These are phyloP conservation scores for Eupithecia vulgata DNA, from an alignment of 2,888 invertebrate species.

Conservation along the genomic window DNA sequence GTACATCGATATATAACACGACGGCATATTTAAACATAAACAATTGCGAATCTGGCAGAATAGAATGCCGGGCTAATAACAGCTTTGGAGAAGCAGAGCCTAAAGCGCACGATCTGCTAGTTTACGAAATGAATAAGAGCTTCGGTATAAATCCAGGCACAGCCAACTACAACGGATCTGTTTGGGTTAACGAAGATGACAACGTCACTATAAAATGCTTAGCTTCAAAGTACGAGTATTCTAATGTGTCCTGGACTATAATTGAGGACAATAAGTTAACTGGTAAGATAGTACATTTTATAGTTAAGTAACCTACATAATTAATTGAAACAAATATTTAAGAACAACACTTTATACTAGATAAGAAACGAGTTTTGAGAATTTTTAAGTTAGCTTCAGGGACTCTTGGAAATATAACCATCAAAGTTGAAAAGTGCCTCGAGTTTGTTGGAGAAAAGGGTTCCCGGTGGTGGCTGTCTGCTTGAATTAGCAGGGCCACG, in stretches of 20 bases:
- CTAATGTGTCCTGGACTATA: slow-evolving; percentile 62
- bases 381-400: too few relatives aligned
- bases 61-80: slow-evolving; percentile 62
- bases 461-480: too few relatives aligned
- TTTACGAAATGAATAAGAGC: slow-evolving; percentile 65
- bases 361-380: too few relatives aligned
- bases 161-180: slow-evolving; percentile 33
- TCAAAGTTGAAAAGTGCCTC: too few relatives aligned
- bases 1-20: slow-evolving; percentile 51
- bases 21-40: slow-evolving; percentile 53
- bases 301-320: background rate
- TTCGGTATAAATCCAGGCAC: slow-evolving; percentile 62
- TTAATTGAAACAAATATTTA: too few relatives aligned
- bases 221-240: slow-evolving; percentile 67
- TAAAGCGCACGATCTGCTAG: slow-evolving; percentile 50
- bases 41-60: slow-evolving; percentile 54
- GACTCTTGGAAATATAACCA: too few relatives aligned
- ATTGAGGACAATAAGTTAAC: slow-evolving; percentile 43
- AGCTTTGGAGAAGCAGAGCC: background rate
- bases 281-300: slow-evolving; percentile 47
- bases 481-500: too few relatives aligned
- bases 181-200: slow-evolving; percentile 63
- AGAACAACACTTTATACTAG: too few relatives aligned
- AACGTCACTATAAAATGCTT: slow-evolving; percentile 60
- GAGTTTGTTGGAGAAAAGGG: too few relatives aligned